Percentiles rank a stretch among this genome's conserved stretches.
Conservation (phyloP, 2,888 invertebrate species). For the Busseola fusca region DNA sequence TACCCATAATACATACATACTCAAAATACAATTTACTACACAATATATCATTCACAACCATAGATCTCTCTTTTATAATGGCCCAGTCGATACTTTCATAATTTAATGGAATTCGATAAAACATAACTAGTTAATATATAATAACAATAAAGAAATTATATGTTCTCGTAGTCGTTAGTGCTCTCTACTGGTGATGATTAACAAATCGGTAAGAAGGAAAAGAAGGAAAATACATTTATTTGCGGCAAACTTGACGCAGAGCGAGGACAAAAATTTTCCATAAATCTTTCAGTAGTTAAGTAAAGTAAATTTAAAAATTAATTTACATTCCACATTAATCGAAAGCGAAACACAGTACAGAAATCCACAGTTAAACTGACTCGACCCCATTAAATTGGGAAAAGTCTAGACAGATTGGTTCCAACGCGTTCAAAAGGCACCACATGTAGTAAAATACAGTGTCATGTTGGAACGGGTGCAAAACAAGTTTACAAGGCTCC, state of each 20-base stretch:
- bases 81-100: slow-evolving; percentile 14
- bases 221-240: too few relatives aligned
- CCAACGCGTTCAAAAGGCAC: too few relatives aligned
- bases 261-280: background rate
- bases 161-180: background rate
- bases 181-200: background rate
- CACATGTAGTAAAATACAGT: too few relatives aligned
- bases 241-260: too few relatives aligned
- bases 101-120: slow-evolving; percentile 26
- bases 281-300: background rate
- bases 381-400: too few relatives aligned
- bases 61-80: slow-evolving; percentile 25
- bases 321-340: too few relatives aligned
- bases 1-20: background rate
- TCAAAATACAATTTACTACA: background rate
- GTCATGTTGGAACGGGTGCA: too few relatives aligned
- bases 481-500: too few relatives aligned
- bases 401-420: too few relatives aligned
- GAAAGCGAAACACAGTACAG: too few relatives aligned
- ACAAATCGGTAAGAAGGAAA: background rate
- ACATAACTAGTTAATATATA: slow-evolving; percentile 1
- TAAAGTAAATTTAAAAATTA: too few relatives aligned
- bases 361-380: too few relatives aligned
- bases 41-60: slow-evolving; percentile 6
- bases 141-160: background rate